Evolutionary conservation across 1,140 invertebrate species (phyloP), one percentile per base, ranked within the genome.

Genomic region (Megathymus violae): DNA sequence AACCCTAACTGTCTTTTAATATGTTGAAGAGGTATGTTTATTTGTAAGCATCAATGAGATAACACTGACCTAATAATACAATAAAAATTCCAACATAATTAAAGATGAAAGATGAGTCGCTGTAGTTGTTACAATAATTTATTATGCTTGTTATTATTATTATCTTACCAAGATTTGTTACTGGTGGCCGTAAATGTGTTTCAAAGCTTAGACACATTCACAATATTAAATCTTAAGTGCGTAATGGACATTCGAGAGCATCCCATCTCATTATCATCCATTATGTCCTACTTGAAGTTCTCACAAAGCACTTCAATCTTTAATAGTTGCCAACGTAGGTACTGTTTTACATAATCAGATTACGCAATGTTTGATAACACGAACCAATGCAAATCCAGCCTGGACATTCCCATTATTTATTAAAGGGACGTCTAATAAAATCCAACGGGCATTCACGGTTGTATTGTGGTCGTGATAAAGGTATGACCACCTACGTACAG

Each of bases 351-450:
- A 52, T 38, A 52, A 52, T 40, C 50, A 40, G 47, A 51, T 52
- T 52, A 52, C 50, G 11, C 50, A 52, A 17, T 52, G 36, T 52
- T 52, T 52, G 50, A 52, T 52, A 52, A 52, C 50, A 52, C 36
- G 47, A 10, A 34, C 47, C 36, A 52, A 51, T 41, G 50, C 50
- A 52, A 40, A 54, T 41, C 48, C 40, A 17, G 48, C 51, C 48
- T 40, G 25, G 62, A 71, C 70, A 73, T 70, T 75, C 76, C 60
- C 71, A 71, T 76, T 78, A 85, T 86, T 81, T 88, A 85, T 84
- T 74, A 78, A 76, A 74, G 71, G 67, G 64, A 77, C 63, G 70
- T 80, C 77, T 70, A 88, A 83, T 88, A 85, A 85, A 88, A 81
- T 80, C 67, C 78, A 72, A 65, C 61, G 67, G 72, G 67, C 58